Evolutionary conservation across 2,888 invertebrate species (phyloP), one percentile per base, ranked within the genome.

Genomic region (Cordilura impudica): DNA sequence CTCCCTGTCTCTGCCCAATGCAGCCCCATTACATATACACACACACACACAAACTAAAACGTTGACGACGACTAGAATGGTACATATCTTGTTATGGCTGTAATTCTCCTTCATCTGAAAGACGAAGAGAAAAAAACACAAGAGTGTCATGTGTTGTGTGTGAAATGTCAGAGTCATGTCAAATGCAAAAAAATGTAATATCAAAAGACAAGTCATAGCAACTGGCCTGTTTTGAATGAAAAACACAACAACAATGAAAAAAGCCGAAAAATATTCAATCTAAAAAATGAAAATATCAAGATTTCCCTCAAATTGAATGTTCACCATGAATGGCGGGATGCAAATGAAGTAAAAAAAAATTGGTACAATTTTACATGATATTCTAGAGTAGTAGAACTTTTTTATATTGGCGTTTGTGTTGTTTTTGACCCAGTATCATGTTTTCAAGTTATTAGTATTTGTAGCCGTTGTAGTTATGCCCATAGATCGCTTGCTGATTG

Each of bases 121-220:
- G 63, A 66, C 31, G 16, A 54, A 65, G 51, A 60, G 45, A 29
- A 49, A 39, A 54, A 63, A 56, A 63, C 47, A 47, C 51, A 72
- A 56, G 43, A 74, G 19, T 61, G 71, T 65, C 72, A 66, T 74
- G 61, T 71, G 54, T 54, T 61, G 53, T 80, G 69, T 75, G 63
- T 63, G 67, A 67, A 72, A 72, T 67, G 67, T 65, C 72, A 69
- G 26, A 54, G 43, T 16, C 51, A 78, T 43, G 51, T 67, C 80
- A 82, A 80, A 84, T 83, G 83, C 84, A 84, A 84, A 85, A 81
- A 80, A 83, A 76, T 49, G 70, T 82, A 79, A 81, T 82, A 78
- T 75, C 63, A 84, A 75, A 81, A 86, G 85, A 85, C 85, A 86
- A 83, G 84, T 82, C 83, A 83, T 84, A 84, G 83, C 85, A 85